Evolutionary conservation across 1,140 invertebrate genomes (phyloP), one percentile per base, ranked within the genome.

Genomic region (Camponotus vicinus): DNA sequence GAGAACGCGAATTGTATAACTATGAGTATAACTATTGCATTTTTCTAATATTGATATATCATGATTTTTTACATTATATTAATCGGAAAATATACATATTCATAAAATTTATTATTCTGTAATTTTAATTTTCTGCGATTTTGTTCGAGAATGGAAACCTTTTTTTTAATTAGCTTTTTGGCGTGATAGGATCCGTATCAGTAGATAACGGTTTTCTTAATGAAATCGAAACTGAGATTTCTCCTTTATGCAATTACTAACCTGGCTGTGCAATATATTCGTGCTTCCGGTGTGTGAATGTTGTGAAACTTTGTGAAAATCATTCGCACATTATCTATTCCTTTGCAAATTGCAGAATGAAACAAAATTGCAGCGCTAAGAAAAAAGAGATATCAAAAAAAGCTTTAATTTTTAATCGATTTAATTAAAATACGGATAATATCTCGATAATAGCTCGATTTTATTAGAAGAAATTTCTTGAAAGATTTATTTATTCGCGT

Each of bases 281-380:
- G 27, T 15, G 40, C 55, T 83, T 83, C 79, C 79, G 79, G 79
- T n/a, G 67, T 61, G 55, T 55, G 45, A 11, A 34, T 55, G 32
- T 83, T 83, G 79, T 75, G 69, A 83, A 83, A 83, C 69, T 83
- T 63, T 79, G 83, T 52, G 71, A 84, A 84, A 84, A 76, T 73
- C 9, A 84, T 49, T 76, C 59, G 55, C 40, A 75, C 55, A 71
- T 75, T 40, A n/a, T 21, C 0, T 34, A 7, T 57, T 59, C 37
- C 21, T 76, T 18, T 18, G 32, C 32, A 40, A 84, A 49, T 52
- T 63, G 18, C 45, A 57, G 78, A 67, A 69, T 40, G 15, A 70
- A 70, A 80, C 37, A 11, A 80, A 80, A 80, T 80, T 78, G 18
- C 27, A 61, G 1, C 55, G 13, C n/a, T 2, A 37, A 21, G 8